Percentiles rank a stretch among this genome's conserved stretches.
These are phyloP conservation scores for Boloria euphrosyne DNA, from an alignment of 2,888 invertebrate genomes.

Conservation along the genomic window DNA sequence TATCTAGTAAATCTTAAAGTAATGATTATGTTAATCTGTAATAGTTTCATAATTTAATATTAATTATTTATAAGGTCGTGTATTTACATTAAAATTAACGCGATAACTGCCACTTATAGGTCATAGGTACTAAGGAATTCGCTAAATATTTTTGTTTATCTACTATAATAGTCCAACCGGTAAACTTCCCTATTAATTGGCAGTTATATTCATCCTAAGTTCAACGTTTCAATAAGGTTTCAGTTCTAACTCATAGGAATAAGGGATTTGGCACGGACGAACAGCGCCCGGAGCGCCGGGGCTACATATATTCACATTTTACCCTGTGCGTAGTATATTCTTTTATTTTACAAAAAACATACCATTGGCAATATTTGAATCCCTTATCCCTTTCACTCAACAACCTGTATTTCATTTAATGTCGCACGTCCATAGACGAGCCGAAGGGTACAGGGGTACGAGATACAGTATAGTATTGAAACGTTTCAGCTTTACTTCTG, in stretches of 20 bases:
- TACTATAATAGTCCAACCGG: constrained; percentile 31
- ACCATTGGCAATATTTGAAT: constrained; percentile 72
- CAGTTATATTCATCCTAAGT: constrained; percentile 68
- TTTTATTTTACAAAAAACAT: constrained; percentile 70
- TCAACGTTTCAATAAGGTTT: constrained; percentile 68
- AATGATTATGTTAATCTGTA: constrained; percentile 80
- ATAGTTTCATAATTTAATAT: constrained; percentile 76
- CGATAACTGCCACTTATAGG: constrained; percentile 61
- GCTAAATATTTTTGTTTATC: constrained; percentile 32
- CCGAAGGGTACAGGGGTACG: constrained; percentile 49
- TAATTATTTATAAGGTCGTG: constrained; percentile 75
- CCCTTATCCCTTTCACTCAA: constrained; percentile 75
- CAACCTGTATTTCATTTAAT: constrained; percentile 62
- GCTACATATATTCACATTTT: constrained; percentile 69
- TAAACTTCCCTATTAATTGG: constrained; percentile 58
- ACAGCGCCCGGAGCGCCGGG: constrained; percentile 49
- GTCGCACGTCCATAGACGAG: constrained; percentile 53
- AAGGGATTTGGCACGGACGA: constrained; percentile 76
- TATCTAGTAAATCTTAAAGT: constrained; percentile 73
- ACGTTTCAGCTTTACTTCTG: constrained; percentile 52
- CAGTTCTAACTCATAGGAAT: constrained; percentile 76
- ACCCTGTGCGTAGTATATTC: constrained; percentile 78
- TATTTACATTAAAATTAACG: constrained; percentile 67
- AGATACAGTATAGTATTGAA: constrained; percentile 57
- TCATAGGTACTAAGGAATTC: constrained; percentile 49